These are phyloP conservation scores for Galagoides demidoff DNA, from an alignment of 2,797 vertebrate genomes.

Conservation along the genomic window DNA sequence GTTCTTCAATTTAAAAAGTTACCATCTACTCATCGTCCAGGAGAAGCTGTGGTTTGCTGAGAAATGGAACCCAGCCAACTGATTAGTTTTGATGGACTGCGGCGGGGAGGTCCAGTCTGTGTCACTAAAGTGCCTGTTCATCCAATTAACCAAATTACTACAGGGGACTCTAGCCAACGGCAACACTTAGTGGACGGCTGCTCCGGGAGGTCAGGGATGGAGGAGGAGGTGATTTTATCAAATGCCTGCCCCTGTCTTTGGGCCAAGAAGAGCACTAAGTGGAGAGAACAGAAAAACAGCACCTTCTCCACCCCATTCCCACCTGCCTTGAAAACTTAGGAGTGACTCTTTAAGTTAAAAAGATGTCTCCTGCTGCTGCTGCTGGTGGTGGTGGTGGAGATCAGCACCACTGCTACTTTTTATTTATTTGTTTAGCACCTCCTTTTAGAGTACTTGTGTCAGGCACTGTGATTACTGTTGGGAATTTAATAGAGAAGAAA, in stretches of 20 bases:
- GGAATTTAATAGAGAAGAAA: neutral
- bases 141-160: constrained; percentile 85
- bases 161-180: constrained; percentile 77
- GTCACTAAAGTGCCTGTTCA: constrained; percentile 76
- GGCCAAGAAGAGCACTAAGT: neutral
- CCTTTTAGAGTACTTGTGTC: neutral
- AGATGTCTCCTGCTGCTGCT: neutral
- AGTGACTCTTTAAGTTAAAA: neutral
- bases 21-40: constrained; percentile 68
- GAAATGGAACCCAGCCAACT: constrained; percentile 74
- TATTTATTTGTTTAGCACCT: neutral
- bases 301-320: accelerated
- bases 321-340: neutral
- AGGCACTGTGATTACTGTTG: neutral
- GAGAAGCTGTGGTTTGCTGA: constrained; percentile 65
- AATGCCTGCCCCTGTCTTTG: neutral
- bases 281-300: neutral
- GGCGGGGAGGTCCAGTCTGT: constrained; percentile 68
- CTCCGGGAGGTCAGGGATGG: constrained; percentile 64
- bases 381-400: neutral
- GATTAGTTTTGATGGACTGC: constrained; percentile 82
- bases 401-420: neutral
- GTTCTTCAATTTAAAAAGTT: constrained; percentile 77
- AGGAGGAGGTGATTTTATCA: neutral
- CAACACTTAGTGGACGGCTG: constrained; percentile 65